Conservation (phyloP, 2,113 vertebrate species). For the Caloenas nicobarica region DNA sequence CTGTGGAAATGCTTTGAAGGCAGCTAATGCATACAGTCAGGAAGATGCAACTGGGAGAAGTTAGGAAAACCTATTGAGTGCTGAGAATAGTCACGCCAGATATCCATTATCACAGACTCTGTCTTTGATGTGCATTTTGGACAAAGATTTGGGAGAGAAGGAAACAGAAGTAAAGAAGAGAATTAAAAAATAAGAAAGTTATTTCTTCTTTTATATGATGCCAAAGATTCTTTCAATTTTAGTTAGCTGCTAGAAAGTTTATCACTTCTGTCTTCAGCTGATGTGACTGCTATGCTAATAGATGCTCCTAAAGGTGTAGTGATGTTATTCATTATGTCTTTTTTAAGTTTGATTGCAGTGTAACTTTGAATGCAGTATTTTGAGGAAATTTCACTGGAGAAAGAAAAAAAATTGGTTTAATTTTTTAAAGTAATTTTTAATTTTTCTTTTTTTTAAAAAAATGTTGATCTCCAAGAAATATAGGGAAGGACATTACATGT, state of each 20-base stretch:
- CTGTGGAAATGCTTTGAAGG: conserved; percentile 23
- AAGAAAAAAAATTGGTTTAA: not conserved
- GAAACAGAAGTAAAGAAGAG: not conserved
- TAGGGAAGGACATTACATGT: not conserved
- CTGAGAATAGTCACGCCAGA: not conserved
- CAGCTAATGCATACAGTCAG: not conserved
- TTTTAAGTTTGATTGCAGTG: not conserved
- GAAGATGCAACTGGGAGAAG: not conserved
- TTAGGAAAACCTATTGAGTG: not conserved
- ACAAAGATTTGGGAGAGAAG: not conserved
- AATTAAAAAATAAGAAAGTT: not conserved
- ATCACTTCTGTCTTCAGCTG: not conserved
- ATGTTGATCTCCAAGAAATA: not conserved
- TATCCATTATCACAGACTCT: not conserved
- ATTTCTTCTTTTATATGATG: not conserved
- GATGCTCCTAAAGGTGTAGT: not conserved
- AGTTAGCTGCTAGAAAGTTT: not conserved
- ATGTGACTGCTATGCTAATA: not conserved
- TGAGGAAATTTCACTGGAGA: not conserved
- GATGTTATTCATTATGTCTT: not conserved
- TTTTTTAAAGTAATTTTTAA: not conserved
- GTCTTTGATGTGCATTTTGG: not conserved
- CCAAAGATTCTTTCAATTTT: not conserved
- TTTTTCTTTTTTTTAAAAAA: not conserved
- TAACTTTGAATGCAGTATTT: not conserved